A percentile compares a stretch with the other conserved stretches of the same genome.
These are phyloP conservation scores for Caerostris extrusa DNA, from an alignment of 1,140 invertebrate species.

Conservation along the genomic window DNA sequence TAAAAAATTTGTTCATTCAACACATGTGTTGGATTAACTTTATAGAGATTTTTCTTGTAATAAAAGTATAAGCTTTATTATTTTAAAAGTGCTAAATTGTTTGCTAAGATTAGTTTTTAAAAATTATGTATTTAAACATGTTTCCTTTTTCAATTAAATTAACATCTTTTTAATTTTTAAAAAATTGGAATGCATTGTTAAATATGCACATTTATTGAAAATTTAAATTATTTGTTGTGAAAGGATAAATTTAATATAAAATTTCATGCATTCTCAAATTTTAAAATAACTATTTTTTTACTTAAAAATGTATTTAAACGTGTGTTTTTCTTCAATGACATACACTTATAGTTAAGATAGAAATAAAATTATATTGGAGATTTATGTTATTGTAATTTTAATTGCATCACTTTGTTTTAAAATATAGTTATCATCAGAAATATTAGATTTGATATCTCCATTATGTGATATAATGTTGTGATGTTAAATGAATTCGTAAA, in stretches of 20 bases:
- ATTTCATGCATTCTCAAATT: too few species aligned
- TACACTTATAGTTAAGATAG: not conserved
- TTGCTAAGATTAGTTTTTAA: too few species aligned
- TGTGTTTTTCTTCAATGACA: not conserved
- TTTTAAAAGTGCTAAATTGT: too few species aligned
- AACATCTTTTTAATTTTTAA: not conserved
- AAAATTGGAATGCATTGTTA: not conserved
- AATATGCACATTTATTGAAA: not conserved
- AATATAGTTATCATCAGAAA: not conserved
- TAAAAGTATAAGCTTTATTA: too few species aligned
- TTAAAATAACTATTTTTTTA: too few species aligned
- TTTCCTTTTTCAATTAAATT: not conserved
- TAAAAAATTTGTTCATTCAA: too few species aligned
- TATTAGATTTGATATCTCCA: not conserved
- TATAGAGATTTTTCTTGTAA: too few species aligned
- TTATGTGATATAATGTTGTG: conserved; percentile 25
- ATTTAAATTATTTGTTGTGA: not conserved
- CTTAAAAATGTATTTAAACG: too few species aligned
- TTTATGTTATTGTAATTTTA: not conserved
- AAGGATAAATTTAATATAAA: too few species aligned
- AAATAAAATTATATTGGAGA: not conserved
- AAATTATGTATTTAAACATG: too few species aligned
- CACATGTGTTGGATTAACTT: too few species aligned
- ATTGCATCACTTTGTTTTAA: not conserved
- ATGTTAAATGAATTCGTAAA: conserved; percentile 13